Evolutionary conservation across 2,888 invertebrate genomes (phyloP), one percentile per base, ranked within the genome.

Genomic region (Polylopha cassiicola): DNA sequence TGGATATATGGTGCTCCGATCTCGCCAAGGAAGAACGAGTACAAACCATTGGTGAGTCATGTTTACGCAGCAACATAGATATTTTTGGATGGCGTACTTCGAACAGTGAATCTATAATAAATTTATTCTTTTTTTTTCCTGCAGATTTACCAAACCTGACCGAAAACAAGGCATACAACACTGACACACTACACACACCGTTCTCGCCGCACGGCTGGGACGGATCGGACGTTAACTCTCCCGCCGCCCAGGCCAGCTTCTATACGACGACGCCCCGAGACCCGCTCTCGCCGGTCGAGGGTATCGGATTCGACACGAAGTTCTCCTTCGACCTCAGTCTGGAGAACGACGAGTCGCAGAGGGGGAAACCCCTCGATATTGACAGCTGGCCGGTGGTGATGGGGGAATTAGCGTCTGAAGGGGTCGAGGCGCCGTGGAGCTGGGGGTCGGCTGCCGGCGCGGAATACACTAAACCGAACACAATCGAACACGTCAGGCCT

Each of bases 1-100:
- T 91, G 75, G 87, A 82, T 65, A 77, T 76, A 57, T 90, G 86
- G 88, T 89, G 88, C 75, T 84, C 73, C 66, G 75, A 69, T 67
- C 84, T 74, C 74, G 79, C 72, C 68, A 85, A 73, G 81, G 80
- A 73, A 72, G 80, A 74, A 74, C 73, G 60, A 71, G 70, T 63
- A 76, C 84, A 70, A 74, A 77, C 70, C 73, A 82, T 69, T 85
- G 86, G 86, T 84, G 50, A 74, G 73, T 47, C 24, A 29, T 1
- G 13, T 15, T 14, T 3, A 16, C 13, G 1, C 20, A 2, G 3
- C 16, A 4, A 23, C 16, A 14, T 4, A 2, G 9, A 9, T 4
- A 13, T n/a, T 16, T 8, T 5, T 16, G 11, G 8, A 17, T 9
- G 24, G 9, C 21, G 20, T 33, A 3, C 26, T 24, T 10, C 21